Percentiles rank a stretch among this genome's conserved stretches.
Evolutionary conservation across 2,797 vertebrate genomes (phyloP).

Genomic region (Lates japonicus): DNA sequence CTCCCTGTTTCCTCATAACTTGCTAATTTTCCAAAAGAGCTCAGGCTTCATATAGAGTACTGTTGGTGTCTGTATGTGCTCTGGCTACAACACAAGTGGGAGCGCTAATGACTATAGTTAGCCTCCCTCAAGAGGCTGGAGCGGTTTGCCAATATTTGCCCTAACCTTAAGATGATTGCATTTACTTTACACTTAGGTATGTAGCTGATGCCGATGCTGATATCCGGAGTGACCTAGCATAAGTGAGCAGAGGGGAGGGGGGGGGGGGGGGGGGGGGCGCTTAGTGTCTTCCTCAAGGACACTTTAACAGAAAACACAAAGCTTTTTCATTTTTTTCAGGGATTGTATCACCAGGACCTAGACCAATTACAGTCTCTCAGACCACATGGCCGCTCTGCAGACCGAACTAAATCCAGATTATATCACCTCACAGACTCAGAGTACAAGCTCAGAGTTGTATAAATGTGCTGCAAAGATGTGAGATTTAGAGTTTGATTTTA

Average conservation of each 20-base stretch:
- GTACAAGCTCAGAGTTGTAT: constrained; percentile 15
- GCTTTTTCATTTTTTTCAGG: neutral
- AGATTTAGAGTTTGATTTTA: constrained; percentile 19
- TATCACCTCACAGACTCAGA: constrained; percentile 14
- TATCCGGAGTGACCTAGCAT: constrained; percentile 32
- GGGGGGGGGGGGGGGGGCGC: neutral
- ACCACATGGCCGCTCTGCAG: constrained; percentile 30
- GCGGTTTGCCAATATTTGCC: constrained; percentile 76
- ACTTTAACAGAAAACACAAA: constrained; percentile 28
- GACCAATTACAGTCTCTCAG: constrained; percentile 40
- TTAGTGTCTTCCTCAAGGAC: constrained; percentile 48
- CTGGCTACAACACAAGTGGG: constrained; percentile 46
- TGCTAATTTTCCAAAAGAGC: constrained; percentile 40
- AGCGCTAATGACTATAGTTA: constrained; percentile 70
- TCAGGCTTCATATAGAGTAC: constrained; percentile 24
- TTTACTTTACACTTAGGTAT: constrained; percentile 65
- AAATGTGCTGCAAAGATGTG: constrained; percentile 7
- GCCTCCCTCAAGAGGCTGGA: constrained; percentile 56
- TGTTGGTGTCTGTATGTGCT: constrained; percentile 33
- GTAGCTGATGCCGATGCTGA: constrained; percentile 56
- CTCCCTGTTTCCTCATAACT: constrained; percentile 47
- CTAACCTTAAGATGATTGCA: constrained; percentile 72
- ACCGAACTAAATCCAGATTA: constrained; percentile 15
- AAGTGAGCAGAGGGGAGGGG: constrained; percentile 18
- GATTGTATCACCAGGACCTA: constrained; percentile 22